A percentile compares a stretch with the other conserved stretches of the same genome.
phyloP scores from a whole-genome alignment of 2,113 vertebrate species.

The Casuarius casuarius region DNA sequence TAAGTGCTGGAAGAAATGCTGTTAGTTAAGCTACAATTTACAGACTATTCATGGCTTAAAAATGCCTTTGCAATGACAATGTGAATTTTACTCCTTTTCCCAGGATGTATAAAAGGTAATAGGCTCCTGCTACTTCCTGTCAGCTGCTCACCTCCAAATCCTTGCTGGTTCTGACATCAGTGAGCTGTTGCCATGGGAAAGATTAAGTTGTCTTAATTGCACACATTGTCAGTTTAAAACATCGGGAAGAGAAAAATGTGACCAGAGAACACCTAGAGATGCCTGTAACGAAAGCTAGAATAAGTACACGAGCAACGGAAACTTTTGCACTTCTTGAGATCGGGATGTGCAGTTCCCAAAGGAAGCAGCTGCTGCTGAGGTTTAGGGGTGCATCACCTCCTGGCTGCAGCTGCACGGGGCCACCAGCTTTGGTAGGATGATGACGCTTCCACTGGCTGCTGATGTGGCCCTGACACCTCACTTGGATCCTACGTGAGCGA shows the following conservation, averaged over 20 bases:
- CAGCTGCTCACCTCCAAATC: background rate
- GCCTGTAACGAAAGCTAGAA: background rate
- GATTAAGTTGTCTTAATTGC: conserved; percentile 17
- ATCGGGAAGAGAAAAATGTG: background rate
- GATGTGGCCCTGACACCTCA: background rate
- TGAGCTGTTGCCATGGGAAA: conserved; percentile 24
- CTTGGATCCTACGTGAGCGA: background rate
- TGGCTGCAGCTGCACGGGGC: background rate
- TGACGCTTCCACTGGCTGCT: background rate
- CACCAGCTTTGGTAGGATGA: background rate
- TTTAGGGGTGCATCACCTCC: background rate
- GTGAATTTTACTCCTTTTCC: background rate
- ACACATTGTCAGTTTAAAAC: background rate
- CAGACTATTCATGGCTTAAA: background rate
- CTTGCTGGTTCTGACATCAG: background rate
- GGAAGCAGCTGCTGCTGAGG: background rate
- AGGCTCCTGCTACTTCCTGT: background rate
- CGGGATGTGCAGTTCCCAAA: background rate
- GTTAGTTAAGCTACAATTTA: background rate
- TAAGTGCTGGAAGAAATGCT: background rate
- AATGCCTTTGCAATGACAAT: background rate
- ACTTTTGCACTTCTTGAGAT: background rate
- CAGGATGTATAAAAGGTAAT: background rate
- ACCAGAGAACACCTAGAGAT: background rate
- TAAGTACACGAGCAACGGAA: background rate